A percentile compares a stretch with the other conserved stretches of the same genome.
Evolutionary conservation across 2,797 vertebrate genomes (phyloP).

Genomic region (Enteromius treurensis): DNA sequence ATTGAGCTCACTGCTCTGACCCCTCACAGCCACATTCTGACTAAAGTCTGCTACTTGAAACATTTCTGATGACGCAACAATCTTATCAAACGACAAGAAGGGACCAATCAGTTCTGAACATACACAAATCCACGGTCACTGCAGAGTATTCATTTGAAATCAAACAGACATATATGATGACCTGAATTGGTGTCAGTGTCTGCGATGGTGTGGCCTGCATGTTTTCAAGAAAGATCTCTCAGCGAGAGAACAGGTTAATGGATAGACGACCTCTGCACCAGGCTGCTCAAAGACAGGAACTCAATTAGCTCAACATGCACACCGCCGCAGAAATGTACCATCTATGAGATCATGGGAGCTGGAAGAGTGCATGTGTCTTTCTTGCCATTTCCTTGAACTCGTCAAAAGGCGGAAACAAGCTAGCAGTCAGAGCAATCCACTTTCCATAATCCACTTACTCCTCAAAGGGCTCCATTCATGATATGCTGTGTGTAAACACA

Average conservation of each 20-base stretch:
- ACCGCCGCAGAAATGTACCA: conserved; percentile 76
- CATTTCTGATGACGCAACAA: conserved; percentile 33
- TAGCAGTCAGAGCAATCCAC: conserved; percentile 52
- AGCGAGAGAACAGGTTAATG: conserved; percentile 43
- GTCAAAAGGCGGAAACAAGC: conserved; percentile 56
- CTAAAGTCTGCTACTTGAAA: conserved; percentile 16
- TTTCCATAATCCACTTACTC: conserved; percentile 58
- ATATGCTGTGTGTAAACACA: conserved; percentile 55
- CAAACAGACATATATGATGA: conserved; percentile 4
- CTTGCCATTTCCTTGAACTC: conserved; percentile 57
- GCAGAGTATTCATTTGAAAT: conserved; percentile 21
- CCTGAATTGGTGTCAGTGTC: neutral
- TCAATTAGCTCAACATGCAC: conserved; percentile 78
- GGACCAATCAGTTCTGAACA: conserved; percentile 20
- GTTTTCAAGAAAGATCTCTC: conserved; percentile 39
- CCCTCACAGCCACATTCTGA: conserved; percentile 46
- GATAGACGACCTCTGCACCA: conserved; percentile 64
- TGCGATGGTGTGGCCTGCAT: conserved; percentile 6
- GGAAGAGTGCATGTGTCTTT: conserved; percentile 52
- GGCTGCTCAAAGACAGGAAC: conserved; percentile 81
- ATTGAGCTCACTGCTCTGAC: conserved; percentile 52
- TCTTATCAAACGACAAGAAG: conserved; percentile 7
- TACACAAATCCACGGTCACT: neutral
- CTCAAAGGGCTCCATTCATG: conserved; percentile 60
- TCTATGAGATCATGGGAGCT: conserved; percentile 78